Evolutionary conservation across 2,113 vertebrate species (phyloP).

Genomic region (Ramphastos sulfuratus): DNA sequence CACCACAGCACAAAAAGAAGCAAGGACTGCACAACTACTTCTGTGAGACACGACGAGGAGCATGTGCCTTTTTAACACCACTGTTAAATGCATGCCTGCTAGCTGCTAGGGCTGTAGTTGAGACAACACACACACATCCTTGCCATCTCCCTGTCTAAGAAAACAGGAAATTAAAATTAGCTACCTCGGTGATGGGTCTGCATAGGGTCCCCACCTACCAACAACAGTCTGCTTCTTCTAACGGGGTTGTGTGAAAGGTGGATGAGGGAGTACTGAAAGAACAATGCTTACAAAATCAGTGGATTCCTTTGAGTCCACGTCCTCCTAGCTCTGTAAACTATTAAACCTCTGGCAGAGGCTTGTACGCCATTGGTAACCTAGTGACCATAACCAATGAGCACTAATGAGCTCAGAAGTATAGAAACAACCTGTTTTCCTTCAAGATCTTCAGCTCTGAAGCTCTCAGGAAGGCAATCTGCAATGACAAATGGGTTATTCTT

Average conservation of each 20-base stretch:
- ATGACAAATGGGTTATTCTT: background rate
- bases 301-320: background rate
- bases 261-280: background rate
- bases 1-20: slow-evolving; percentile 56
- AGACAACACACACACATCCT: background rate
- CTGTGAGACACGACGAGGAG: background rate
- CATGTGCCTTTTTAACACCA: slow-evolving; percentile 28
- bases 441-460: background rate
- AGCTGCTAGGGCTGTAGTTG: slow-evolving; percentile 6
- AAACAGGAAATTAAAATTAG: slow-evolving; percentile 23
- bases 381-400: background rate
- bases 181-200: background rate
- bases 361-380: background rate
- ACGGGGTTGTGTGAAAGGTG: background rate
- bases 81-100: slow-evolving; percentile 14
- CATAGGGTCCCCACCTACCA: background rate
- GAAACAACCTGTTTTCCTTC: background rate
- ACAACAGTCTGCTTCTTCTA: background rate
- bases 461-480: background rate
- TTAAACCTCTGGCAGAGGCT: background rate
- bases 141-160: background rate
- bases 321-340: background rate
- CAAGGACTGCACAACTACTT: slow-evolving; percentile 19
- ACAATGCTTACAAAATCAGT: background rate
- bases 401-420: background rate